Evolutionary conservation across 2,797 vertebrate genomes (phyloP).

Genomic region (Phataginus tricuspis): DNA sequence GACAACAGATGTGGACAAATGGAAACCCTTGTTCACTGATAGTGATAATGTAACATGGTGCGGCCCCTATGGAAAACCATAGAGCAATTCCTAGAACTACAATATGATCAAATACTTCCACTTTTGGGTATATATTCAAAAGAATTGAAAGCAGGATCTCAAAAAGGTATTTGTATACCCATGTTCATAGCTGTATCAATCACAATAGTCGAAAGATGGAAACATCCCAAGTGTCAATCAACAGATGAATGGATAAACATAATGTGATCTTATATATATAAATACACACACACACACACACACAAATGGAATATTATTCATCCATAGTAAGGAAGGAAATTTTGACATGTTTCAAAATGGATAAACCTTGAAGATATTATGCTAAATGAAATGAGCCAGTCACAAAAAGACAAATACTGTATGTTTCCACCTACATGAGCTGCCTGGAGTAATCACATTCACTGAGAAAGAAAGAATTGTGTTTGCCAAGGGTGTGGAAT

Average conservation of each 20-base stretch:
- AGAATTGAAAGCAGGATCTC: not conserved
- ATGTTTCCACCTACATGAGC: not conserved
- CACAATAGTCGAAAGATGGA: not conserved
- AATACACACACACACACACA: not conserved
- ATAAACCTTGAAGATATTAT: not conserved
- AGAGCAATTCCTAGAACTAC: not conserved
- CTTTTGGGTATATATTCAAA: not conserved
- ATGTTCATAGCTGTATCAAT: not conserved
- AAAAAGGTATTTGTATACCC: not conserved
- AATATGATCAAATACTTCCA: not conserved
- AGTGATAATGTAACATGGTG: not conserved
- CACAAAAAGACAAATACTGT: not conserved
- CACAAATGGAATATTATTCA: not conserved
- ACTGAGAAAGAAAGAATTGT: not conserved
- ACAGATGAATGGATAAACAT: not conserved
- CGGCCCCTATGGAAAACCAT: not conserved
- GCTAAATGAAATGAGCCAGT: not conserved
- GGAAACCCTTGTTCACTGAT: not conserved
- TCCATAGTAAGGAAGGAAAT: not conserved
- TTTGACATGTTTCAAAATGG: not conserved
- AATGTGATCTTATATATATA: not conserved
- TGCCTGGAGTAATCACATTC: not conserved
- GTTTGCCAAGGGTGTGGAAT: not conserved
- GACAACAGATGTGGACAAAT: not conserved
- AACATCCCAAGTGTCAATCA: not conserved